Conservation (phyloP, 1,140 invertebrate species). For the Atta colombica region DNA sequence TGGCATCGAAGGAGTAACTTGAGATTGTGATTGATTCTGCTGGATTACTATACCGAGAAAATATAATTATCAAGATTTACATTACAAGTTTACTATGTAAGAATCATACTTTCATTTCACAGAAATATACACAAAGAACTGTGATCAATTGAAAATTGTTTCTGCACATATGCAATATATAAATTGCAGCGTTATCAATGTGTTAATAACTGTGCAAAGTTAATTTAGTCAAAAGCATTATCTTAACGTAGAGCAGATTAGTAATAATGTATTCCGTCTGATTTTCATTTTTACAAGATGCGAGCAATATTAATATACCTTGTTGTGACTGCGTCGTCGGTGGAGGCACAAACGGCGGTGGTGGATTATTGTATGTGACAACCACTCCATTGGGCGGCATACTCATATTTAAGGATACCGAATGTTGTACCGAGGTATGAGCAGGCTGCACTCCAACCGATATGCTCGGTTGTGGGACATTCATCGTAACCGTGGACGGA, state of each 20-base stretch:
- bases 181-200: background rate
- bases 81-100: background rate
- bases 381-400: constrained; percentile 85
- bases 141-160: background rate
- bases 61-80: background rate
- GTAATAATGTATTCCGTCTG: background rate
- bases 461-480: constrained; percentile 83
- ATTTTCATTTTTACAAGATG: background rate
- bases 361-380: constrained; percentile 83
- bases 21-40: constrained; percentile 84
- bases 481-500: constrained; percentile 81
- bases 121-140: background rate
- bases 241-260: background rate
- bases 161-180: no score
- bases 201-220: background rate
- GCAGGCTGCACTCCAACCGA: constrained; percentile 81
- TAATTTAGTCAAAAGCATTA: background rate
- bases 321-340: constrained; percentile 82
- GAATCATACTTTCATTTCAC: background rate
- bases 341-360: constrained; percentile 84
- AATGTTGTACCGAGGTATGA: constrained; percentile 82
- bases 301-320: constrained; percentile 46
- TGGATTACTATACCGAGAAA: constrained; percentile 79
- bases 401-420: constrained; percentile 82
- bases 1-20: constrained; percentile 80